Conservation (phyloP, 2,797 vertebrate species). For the Spinus pinus region DNA sequence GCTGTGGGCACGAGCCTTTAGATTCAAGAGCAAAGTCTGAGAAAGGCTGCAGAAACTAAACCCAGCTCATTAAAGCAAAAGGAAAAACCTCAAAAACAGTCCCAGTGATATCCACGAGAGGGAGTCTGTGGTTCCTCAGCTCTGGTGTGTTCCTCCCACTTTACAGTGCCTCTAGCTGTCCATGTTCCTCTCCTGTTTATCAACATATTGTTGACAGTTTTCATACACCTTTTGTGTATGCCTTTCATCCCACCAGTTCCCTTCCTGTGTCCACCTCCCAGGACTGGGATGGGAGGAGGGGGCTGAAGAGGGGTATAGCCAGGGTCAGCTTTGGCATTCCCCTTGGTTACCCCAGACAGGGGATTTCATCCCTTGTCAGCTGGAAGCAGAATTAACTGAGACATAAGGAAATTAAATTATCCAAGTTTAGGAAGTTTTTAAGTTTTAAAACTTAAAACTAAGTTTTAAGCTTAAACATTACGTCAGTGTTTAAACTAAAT, state of each 20-base stretch:
- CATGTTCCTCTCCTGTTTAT: neutral
- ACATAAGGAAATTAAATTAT: neutral
- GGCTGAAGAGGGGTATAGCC: neutral
- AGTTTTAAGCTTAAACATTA: neutral
- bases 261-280: neutral
- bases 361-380: neutral
- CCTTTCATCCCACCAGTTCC: neutral
- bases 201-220: neutral
- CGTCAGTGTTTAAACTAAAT: neutral
- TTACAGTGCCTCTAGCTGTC: neutral
- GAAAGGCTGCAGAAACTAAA: neutral
- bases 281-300: neutral
- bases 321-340: neutral
- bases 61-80: neutral
- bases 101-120: neutral
- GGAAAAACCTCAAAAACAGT: neutral
- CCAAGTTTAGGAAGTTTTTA: neutral
- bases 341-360: neutral
- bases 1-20: neutral
- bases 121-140: neutral
- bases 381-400: neutral
- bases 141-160: neutral
- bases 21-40: neutral
- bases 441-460: neutral
- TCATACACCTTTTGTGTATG: neutral